Evolutionary conservation across 2,113 vertebrate species (phyloP), one percentile per base, ranked within the genome.

Genomic region (Odobenus rosmarus): DNA sequence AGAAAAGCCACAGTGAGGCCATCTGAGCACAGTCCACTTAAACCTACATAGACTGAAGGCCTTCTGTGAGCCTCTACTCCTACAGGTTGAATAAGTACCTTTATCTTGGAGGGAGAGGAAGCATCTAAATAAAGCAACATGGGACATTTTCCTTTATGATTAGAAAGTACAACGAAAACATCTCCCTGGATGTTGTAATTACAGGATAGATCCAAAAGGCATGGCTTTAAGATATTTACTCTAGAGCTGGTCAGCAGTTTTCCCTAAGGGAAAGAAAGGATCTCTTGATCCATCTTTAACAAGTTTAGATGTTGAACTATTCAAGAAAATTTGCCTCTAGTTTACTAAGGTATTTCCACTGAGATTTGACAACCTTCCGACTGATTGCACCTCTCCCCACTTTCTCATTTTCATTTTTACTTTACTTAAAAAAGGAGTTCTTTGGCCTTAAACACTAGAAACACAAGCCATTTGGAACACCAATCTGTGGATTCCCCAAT

Each of bases 161-260:
- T 88, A 85, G 18, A 81, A 76, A 85, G 64, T 71, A 15, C 49
- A 95, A 96, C 81, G 62, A 42, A 95, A 88, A 74, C 13, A 28
- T 24, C 11, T 88, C 49, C 42, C 42, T 59, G 24, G 46, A 51
- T 51, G 59, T 24, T 39, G 33, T 80, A 51, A 95, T n/a, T 80
- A 77, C 5, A 51, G 2, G 33, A 62, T 0, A 1, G 23, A 67
- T 51, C 26, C 81, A 79, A 77, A 95, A 80, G n/a, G 10, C 85
- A 51, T 61, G 21, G 16, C 51, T 57, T 77, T 81, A 42, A 80
- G 79, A 92, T 46, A 59, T 28, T 85, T 67, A 51, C 19, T 92
- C 49, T 46, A 80, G 90, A 84, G 72, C 8, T 57, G 28, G 24
- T 24, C 71, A 77, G 33, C 1, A 0, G 7, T 26, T 97, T 95